Evolutionary conservation across 2,888 invertebrate genomes (phyloP).

Genomic region (Zhengitettix transpicula): DNA sequence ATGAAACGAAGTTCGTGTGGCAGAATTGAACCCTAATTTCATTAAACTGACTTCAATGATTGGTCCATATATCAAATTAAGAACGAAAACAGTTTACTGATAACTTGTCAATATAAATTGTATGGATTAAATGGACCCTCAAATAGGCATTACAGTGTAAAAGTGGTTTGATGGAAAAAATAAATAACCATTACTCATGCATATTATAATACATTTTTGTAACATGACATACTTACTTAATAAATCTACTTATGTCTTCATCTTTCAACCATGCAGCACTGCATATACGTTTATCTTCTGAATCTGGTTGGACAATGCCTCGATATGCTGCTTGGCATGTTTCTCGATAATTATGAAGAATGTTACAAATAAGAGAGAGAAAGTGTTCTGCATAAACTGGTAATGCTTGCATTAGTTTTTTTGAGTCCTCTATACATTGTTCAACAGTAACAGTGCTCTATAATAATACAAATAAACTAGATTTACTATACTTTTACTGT

Average conservation of each 20-base stretch:
- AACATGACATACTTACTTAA: conserved; percentile 41
- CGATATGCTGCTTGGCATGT: conserved; percentile 57
- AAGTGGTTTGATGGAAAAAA: too few species aligned
- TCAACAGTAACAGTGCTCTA: conserved; percentile 60
- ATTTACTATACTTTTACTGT: neutral
- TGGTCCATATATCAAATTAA: too few species aligned
- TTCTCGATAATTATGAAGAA: conserved; percentile 55
- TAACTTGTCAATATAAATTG: too few species aligned
- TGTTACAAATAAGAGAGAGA: conserved; percentile 50
- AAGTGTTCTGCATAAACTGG: conserved; percentile 61
- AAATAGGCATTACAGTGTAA: too few species aligned
- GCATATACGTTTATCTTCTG: conserved; percentile 61
- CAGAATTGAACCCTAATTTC: too few species aligned
- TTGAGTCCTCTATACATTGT: conserved; percentile 45
- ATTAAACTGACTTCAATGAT: too few species aligned
- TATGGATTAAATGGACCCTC: too few species aligned
- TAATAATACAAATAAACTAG: conserved; percentile 16
- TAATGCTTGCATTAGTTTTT: conserved; percentile 47
- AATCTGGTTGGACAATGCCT: conserved; percentile 59
- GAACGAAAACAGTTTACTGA: too few species aligned
- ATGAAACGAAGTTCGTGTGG: too few species aligned
- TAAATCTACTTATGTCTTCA: conserved; percentile 83
- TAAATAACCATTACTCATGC: too few species aligned
- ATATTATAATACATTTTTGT: too few species aligned
- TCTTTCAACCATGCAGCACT: conserved; percentile 85